Base-by-base conservation (phyloP, 2,113 vertebrate species). In the Synodontis membranacea region DNA sequence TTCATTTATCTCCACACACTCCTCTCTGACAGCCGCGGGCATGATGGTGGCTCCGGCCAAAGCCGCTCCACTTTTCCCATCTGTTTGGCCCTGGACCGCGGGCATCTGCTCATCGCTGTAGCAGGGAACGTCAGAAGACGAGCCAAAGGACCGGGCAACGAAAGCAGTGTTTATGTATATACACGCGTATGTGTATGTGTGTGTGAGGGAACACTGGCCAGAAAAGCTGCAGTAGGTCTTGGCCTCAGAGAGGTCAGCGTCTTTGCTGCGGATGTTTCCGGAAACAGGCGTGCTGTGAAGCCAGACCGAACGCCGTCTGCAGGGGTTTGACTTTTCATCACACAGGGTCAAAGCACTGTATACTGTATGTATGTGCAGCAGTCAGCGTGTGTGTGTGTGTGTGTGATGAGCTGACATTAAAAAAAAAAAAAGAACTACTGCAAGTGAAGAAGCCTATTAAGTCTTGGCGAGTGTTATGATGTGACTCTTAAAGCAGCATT, bases 101-200 rank as follows among this genome's bases (percentile, higher is more conserved):
- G 92, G 92, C 94, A 94, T 93, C 94, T 95, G 95, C 92, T 94
- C 89, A 87, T 87, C 72, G 91, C 93, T 93, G 94, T 94, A 94
- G 94, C 95, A 92, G 92, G 92, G 91, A 88, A 91, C 89, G 80
- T 96, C 92, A 94, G 93, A 95, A 93, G 94, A 94, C 87, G 92
- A 91, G 94, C 95, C 95, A 95, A 93, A 95, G 92, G 92, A 58
- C 52, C 21, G 31, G 70, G 82, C 52, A 39, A 9, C 88, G 85
- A 76, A 80, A 48, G 70, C 28, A 46, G 14, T 89, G 86, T 34
- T 7, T 83, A 85, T 72, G 86, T 89, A 88, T 80, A 72, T 83
- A 48, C 3, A 12, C 42, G 52, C 58, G 34, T 44, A 82, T 66
- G 85, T 88, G 91, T 90, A 86, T 89, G 34, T 74, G 83, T 87